Evolutionary conservation across 1,140 invertebrate species (phyloP), one percentile per base, ranked within the genome.

Genomic region (Cydia splendana): DNA sequence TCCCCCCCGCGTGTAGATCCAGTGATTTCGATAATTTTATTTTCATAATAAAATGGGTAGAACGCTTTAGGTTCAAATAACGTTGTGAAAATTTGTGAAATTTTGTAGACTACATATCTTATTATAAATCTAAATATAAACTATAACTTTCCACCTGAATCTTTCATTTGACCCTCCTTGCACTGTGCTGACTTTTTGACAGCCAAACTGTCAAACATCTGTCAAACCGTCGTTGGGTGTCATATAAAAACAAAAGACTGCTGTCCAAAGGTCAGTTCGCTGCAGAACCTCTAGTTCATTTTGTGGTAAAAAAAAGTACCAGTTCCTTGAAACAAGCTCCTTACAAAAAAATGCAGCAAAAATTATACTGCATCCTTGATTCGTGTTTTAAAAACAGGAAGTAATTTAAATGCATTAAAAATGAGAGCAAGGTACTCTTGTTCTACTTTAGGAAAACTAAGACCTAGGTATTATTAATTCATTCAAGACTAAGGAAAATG

Each of bases 111-210:
- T 92, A 93, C 91, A 93, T 93, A 93, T 93, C 91, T 91, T 93
- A 93, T 93, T 93, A 92, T 93, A 93, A 93, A 93, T 92, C 89
- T 93, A 92, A 71, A 93, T 93, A 93, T 93, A 93, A 93, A 93
- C 91, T 93, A 93, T 93, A 92, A 93, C 90, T 93, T 93, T 93
- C 87, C 90, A 93, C 62, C 76, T 75, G 45, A 77, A 80, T 90
- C 84, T 91, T 91, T 92, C 83, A 90, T 91, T 92, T 87, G 38
- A 45, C 28, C 28, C 75, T 28, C 42, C 20, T 51, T 24, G 57
- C 57, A 62, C 57, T 24, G 18, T 24, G 20, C 20, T 9, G 20
- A 20, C 57, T 53, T 53, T 7, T 53, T 12, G 51, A 18, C 15
- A 18, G 7, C 51, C 51, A n/a, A 10, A 6, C 15, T 53, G 51